These are phyloP conservation scores for Coryphaenoides rupestris DNA, from an alignment of 2,113 vertebrate genomes.

Conservation along the genomic window DNA sequence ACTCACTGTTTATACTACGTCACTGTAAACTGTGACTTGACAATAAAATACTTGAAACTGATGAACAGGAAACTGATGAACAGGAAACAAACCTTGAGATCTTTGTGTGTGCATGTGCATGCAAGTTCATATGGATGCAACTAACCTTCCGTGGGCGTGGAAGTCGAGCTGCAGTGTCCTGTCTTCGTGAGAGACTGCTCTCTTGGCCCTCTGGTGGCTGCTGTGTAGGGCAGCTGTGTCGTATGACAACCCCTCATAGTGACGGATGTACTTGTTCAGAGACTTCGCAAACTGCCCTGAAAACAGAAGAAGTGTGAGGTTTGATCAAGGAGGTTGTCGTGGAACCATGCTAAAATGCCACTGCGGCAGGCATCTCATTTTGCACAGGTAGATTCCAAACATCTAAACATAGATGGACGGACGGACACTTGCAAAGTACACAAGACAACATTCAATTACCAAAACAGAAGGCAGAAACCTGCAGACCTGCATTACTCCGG, in stretches of 20 bases:
- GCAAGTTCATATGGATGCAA: conserved; percentile 19
- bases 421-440: too few relatives aligned
- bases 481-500: too few relatives aligned
- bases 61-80: too few relatives aligned
- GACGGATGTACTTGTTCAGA: conserved; percentile 88
- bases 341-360: too few relatives aligned
- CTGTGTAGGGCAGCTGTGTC: conserved; percentile 85
- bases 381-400: too few relatives aligned
- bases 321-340: conserved; percentile 3
- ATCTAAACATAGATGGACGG: too few relatives aligned
- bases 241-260: conserved; percentile 95
- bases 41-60: too few relatives aligned
- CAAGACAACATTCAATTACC: not conserved
- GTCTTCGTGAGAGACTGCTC: conserved; percentile 84
- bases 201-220: conserved; percentile 96
- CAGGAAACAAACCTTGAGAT: too few relatives aligned
- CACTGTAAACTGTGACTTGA: too few relatives aligned
- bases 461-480: too few relatives aligned
- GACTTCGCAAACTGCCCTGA: conserved; percentile 87
- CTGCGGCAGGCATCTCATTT: too few relatives aligned
- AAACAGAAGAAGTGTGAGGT: conserved; percentile 36
- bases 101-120: not conserved
- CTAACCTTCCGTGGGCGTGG: conserved; percentile 93
- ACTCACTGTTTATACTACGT: too few relatives aligned
- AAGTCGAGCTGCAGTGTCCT: conserved; percentile 86